Evolutionary conservation across 2,797 vertebrate species (phyloP), one percentile per base, ranked within the genome.

Genomic region (Pseudochirops corinnae): DNA sequence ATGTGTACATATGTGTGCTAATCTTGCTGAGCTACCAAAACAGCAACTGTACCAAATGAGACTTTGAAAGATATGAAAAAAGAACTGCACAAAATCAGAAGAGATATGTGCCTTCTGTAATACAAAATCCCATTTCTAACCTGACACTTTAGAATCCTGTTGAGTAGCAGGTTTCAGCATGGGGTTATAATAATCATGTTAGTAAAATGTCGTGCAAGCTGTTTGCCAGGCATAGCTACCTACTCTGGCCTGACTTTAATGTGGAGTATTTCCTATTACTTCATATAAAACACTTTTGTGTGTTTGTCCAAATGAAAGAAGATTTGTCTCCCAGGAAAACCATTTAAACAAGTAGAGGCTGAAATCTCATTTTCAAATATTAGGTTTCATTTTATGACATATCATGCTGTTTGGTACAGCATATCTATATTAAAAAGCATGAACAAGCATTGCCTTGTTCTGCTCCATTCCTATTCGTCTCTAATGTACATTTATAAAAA

Each of bases 281-380:
- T 93, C 92, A 91, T 95, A 96, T 97, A 96, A 97, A 97, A 67
- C 53, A 46, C 94, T 94, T 96, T 87, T 93, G 46, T 95, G 91
- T 93, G 93, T 95, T 97, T 96, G 95, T 93, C 94, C 94, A 92
- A 96, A 96, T 97, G 96, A 98, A 98, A 97, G 97, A 97, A 98
- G 97, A 98, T 95, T 97, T 98, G 97, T 97, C 97, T 98, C 97
- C 98, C 97, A 96, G 98, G 97, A 98, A 98, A 97, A 96, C 92
- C 90, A 97, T 18, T 95, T 92, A 97, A 96, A 96, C 93, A 28
- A 10, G 53, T 11, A 94, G 92, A 93, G 95, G 87, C 95, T 93
- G 96, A 94, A 91, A 97, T 97, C 97, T 98, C 96, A 95, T 96
- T 98, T 97, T 97, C 6, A 0, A 96, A 96, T 96, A 95, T 97